A percentile compares a stretch with the other conserved stretches of the same genome.
Evolutionary conservation across 2,797 vertebrate species (phyloP).

Genomic region (Karalla daura): DNA sequence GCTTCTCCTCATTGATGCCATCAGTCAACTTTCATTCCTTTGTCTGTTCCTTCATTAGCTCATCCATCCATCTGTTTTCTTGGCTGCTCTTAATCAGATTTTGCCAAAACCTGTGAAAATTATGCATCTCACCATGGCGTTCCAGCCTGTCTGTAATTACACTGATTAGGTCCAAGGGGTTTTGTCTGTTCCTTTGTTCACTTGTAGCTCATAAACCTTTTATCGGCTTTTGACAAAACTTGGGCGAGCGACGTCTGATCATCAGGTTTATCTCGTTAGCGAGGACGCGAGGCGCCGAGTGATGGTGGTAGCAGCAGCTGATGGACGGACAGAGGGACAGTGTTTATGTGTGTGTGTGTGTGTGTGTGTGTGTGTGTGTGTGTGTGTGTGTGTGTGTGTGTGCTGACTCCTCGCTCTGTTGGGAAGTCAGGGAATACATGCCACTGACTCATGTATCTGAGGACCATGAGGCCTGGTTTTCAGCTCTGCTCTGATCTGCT

Average conservation of each 20-base stretch:
- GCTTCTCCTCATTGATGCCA: constrained; percentile 30
- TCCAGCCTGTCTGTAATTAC: constrained; percentile 72
- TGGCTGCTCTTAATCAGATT: constrained; percentile 57
- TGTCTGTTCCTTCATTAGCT: constrained; percentile 65
- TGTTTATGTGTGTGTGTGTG: no score
- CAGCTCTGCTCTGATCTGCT: no score
- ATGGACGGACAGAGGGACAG: no score
- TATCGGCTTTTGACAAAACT: constrained; percentile 52
- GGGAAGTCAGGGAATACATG: no score
- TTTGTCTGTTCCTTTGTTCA: constrained; percentile 72
- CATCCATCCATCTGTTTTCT: constrained; percentile 69
- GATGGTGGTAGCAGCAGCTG: no score
- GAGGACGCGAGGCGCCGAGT: no score
- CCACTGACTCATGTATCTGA: no score
- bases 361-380: no score
- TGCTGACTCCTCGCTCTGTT: no score
- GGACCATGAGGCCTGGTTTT: no score
- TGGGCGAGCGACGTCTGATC: constrained; percentile 34
- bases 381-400: no score
- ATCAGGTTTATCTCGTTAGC: no score
- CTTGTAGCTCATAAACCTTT: constrained; percentile 65
- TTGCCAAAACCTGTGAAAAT: constrained; percentile 73
- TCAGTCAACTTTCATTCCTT: constrained; percentile 51
- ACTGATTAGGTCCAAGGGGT: constrained; percentile 71
- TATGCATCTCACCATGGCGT: constrained; percentile 65